phyloP scores from a whole-genome alignment of 2,888 invertebrate genomes.

The Watsonalla binaria region DNA sequence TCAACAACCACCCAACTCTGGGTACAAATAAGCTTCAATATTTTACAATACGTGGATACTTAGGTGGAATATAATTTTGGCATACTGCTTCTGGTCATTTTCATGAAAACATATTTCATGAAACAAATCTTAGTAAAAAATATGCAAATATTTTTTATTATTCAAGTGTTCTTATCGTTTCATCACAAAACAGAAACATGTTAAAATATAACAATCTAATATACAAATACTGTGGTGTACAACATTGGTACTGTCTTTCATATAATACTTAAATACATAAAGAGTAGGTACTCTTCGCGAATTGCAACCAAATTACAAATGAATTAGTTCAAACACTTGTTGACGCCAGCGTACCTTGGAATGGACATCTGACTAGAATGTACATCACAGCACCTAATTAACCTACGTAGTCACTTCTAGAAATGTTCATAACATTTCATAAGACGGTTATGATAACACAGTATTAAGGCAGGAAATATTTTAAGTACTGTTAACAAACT shows the following conservation, averaged over 20 bases:
- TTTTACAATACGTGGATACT: neutral
- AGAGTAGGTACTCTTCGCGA: neutral
- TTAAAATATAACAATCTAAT: neutral
- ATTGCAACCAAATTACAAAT: neutral
- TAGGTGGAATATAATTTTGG: neutral
- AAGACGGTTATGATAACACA: constrained; percentile 48
- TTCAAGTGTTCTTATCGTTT: too few relatives aligned
- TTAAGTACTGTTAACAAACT: constrained; percentile 41
- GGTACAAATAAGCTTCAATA: neutral
- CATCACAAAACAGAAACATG: too few relatives aligned
- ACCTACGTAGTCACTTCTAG: constrained; percentile 27
- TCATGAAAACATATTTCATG: neutral
- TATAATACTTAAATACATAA: neutral
- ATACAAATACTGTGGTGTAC: neutral
- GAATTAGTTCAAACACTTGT: neutral
- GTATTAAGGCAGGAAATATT: constrained; percentile 58
- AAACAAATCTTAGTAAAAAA: too few relatives aligned
- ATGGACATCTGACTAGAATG: constrained; percentile 61
- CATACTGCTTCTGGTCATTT: neutral
- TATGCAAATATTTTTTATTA: too few relatives aligned
- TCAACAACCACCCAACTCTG: too few relatives aligned
- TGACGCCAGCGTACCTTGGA: constrained; percentile 28
- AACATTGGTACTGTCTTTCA: neutral
- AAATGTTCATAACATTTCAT: constrained; percentile 64
- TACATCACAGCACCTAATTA: constrained; percentile 60